Percentiles rank a stretch among this genome's conserved stretches.
phyloP scores from a whole-genome alignment of 2,888 invertebrate species.

The Drosophila kuntzei region DNA sequence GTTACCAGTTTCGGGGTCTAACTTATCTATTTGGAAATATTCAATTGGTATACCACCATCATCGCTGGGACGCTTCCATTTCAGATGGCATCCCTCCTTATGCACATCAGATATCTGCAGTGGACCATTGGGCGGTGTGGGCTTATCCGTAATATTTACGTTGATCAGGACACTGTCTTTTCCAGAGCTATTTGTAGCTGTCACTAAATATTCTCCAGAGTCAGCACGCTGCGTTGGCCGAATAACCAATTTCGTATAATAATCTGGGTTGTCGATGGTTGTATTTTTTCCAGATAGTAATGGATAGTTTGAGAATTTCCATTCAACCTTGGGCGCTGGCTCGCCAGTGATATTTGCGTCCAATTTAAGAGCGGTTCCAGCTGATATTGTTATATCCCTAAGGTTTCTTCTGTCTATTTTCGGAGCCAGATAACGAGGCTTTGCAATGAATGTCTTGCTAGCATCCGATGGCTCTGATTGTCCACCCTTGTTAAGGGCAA shows the following conservation, averaged over 20 bases:
- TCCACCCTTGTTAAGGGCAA: slow-evolving; percentile 98
- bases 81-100: slow-evolving; percentile 96
- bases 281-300: slow-evolving; percentile 90
- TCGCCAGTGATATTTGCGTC: slow-evolving; percentile 97
- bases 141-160: slow-evolving; percentile 95
- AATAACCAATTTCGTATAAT: slow-evolving; percentile 94
- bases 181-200: slow-evolving; percentile 94
- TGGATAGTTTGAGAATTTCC: slow-evolving; percentile 94
- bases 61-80: slow-evolving; percentile 98
- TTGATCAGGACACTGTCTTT: slow-evolving; percentile 93
- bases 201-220: slow-evolving; percentile 94
- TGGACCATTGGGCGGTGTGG: slow-evolving; percentile 95
- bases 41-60: slow-evolving; percentile 98
- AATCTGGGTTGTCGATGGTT: slow-evolving; percentile 93
- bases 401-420: slow-evolving; percentile 97
- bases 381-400: slow-evolving; percentile 95
- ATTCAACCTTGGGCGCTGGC: slow-evolving; percentile 96
- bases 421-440: slow-evolving; percentile 95
- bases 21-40: slow-evolving; percentile 97
- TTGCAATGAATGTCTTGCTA: slow-evolving; percentile 93
- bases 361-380: slow-evolving; percentile 96
- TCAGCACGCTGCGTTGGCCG: slow-evolving; percentile 93
- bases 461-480: slow-evolving; percentile 96
- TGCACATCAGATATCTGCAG: slow-evolving; percentile 94
- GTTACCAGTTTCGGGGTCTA: slow-evolving; percentile 95